Percentiles rank a stretch among this genome's conserved stretches.
These are phyloP conservation scores for Galbula dea DNA, from an alignment of 2,113 vertebrate genomes.

Conservation along the genomic window DNA sequence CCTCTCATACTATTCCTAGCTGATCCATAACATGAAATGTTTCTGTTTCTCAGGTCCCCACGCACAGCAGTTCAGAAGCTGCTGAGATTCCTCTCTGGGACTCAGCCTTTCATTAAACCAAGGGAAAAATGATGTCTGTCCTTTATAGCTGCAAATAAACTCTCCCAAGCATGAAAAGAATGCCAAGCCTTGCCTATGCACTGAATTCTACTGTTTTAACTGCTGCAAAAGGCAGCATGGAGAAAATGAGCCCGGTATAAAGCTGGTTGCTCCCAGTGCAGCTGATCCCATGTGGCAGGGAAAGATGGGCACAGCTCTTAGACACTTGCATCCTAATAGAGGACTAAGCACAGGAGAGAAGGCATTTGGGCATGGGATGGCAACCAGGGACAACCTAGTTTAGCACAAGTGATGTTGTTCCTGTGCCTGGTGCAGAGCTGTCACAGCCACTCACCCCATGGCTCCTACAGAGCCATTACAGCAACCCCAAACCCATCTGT, in stretches of 20 bases:
- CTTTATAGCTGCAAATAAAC: slow-evolving; percentile 35
- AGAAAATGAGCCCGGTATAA: not conserved
- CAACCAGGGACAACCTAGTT: not conserved
- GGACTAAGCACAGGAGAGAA: not conserved
- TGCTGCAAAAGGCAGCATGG: not conserved
- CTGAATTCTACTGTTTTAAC: not conserved
- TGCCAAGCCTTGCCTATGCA: not conserved
- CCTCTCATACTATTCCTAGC: not conserved
- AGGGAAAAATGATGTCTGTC: not conserved
- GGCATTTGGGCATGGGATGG: not conserved
- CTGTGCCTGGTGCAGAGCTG: not conserved
- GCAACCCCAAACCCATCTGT: not conserved
- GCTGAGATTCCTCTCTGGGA: not conserved
- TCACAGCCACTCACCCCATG: not conserved
- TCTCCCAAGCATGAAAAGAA: slow-evolving; percentile 27
- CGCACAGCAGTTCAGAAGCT: not conserved
- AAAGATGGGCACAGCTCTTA: not conserved
- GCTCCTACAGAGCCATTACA: not conserved
- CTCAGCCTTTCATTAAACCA: not conserved
- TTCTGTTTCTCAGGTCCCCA: not conserved
- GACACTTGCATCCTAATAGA: not conserved
- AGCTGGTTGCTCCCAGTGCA: not conserved
- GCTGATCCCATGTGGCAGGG: not conserved
- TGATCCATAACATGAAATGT: not conserved
- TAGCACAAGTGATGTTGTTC: not conserved